These are phyloP conservation scores for Hoplias malabaricus DNA, from an alignment of 2,113 vertebrate species.

Conservation along the genomic window DNA sequence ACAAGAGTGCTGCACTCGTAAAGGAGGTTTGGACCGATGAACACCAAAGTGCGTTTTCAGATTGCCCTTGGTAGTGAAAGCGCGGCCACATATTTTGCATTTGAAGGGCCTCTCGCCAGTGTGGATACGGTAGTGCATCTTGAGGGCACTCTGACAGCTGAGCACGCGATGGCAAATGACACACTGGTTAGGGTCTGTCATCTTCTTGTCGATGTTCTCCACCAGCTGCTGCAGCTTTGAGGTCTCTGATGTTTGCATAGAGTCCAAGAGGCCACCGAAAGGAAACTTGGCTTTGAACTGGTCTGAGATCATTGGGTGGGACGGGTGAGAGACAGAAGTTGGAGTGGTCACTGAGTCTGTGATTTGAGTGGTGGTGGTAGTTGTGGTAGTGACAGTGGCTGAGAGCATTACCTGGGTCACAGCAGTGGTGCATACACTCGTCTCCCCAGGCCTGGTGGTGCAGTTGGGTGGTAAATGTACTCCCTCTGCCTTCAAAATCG, in stretches of 20 bases:
- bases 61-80: constrained; percentile 99
- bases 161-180: constrained; percentile 97
- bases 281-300: constrained; percentile 97
- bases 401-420: constrained; percentile 76
- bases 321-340: constrained; percentile 78
- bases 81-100: constrained; percentile 98
- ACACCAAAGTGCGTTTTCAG: constrained; percentile 99
- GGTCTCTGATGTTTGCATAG: constrained; percentile 99
- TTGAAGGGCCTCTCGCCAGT: constrained; percentile 98
- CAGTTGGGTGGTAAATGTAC: constrained; percentile 77
- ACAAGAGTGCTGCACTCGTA: constrained; percentile 96
- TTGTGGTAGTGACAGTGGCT: constrained; percentile 68
- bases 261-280: constrained; percentile 96
- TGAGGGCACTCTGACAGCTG: constrained; percentile 98
- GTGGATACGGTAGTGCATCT: constrained; percentile 99
- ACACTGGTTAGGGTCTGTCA: constrained; percentile 98
- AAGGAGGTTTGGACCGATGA: constrained; percentile 95
- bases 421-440: constrained; percentile 62
- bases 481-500: constrained; percentile 83
- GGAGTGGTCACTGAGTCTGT: constrained; percentile 72
- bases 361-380: constrained; percentile 63
- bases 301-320: constrained; percentile 85
- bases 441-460: constrained; percentile 75
- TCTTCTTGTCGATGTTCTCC: constrained; percentile 99
- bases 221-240: constrained; percentile 98